phyloP scores from a whole-genome alignment of 2,797 vertebrate species.

The Amazona ochrocephala region DNA sequence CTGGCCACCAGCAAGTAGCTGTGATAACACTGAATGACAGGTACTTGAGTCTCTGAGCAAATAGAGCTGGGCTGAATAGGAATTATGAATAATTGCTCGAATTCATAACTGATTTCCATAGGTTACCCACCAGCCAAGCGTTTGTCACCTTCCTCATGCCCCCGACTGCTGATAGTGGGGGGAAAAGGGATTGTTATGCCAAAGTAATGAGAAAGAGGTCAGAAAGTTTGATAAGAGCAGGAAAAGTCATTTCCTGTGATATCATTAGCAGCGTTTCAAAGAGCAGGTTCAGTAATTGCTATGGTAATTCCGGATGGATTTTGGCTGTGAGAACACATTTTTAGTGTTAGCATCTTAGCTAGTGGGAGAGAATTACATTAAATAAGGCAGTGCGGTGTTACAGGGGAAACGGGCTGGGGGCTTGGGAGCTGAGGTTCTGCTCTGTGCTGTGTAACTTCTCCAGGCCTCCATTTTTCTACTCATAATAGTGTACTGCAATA shows the following conservation, averaged over 20 bases:
- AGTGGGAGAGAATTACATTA: not conserved
- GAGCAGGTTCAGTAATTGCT: constrained; percentile 51
- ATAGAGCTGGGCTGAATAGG: constrained; percentile 8
- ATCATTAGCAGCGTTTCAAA: constrained; percentile 56
- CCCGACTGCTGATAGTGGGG: not conserved
- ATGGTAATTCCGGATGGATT: constrained; percentile 56
- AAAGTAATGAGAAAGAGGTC: constrained; percentile 55
- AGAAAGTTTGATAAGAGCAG: constrained; percentile 64
- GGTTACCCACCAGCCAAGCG: constrained; percentile 31
- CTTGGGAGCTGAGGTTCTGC: not conserved
- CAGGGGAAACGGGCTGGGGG: not conserved
- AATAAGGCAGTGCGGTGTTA: not conserved
- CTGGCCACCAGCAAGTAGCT: not conserved
- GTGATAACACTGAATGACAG: not conserved
- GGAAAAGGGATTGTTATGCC: constrained; percentile 28
- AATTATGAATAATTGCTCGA: constrained; percentile 53
- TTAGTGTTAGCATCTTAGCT: constrained; percentile 1
- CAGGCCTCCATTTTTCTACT: not conserved
- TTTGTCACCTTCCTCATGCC: not conserved
- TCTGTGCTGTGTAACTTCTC: not conserved
- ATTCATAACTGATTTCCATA: constrained; percentile 38
- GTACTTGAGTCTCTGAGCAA: not conserved
- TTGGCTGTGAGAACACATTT: constrained; percentile 42
- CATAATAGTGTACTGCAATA: not conserved
- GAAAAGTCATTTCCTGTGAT: constrained; percentile 49